Base-by-base conservation (phyloP, 1,140 invertebrate species). In the Babylonia areolata region DNA sequence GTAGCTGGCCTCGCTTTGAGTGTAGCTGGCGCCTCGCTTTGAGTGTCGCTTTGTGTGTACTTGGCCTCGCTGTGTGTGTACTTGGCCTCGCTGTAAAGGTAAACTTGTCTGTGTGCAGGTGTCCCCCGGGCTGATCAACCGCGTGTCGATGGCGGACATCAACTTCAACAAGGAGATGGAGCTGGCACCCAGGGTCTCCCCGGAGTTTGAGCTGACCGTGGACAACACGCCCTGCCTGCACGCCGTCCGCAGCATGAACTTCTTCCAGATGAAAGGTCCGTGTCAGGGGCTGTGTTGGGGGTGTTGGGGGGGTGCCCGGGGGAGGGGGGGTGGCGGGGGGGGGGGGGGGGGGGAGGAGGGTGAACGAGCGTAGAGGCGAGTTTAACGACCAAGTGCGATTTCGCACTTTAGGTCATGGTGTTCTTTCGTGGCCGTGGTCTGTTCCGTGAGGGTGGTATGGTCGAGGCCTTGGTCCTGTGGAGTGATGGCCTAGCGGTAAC, bases 241-340 rank as follows among this genome's bases (percentile, higher is more conserved):
- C 37, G 97, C 98, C 77, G 98, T 99, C 89, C 96, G 98, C 88
- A 97, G 97, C 92, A 97, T 99, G 91, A 99, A 99, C 93, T 99
- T 99, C 93, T 97, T 98, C 86, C 98, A 99, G 95, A 97, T 99
- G 96, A 99, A 99, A 97, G 98, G 99, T 75, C 35, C 3, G 39
- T 31, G 17, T 51, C 46, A 17, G 46, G 46, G 46, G 20, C 46
- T 51, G 46, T 51, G 20, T 51, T 6, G 6, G 46, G 46, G 46
- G 20, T 6, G 46, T 6, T 11, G 46, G 46, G 46, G 20, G 46
- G 46, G 46, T 11, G 46, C 6, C 9, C 6, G 46, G 20, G 58
- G 28, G 58, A 23, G 20, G 28, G 58, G 2, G 58, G 28, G 23
- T 64, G 6, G 58, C 0, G 58, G 28, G 58, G 5, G 58, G 5